Percentiles rank a stretch among this genome's conserved stretches.
These are phyloP conservation scores for Diglossa cyanea DNA, from an alignment of 2,797 vertebrate species.

Conservation along the genomic window DNA sequence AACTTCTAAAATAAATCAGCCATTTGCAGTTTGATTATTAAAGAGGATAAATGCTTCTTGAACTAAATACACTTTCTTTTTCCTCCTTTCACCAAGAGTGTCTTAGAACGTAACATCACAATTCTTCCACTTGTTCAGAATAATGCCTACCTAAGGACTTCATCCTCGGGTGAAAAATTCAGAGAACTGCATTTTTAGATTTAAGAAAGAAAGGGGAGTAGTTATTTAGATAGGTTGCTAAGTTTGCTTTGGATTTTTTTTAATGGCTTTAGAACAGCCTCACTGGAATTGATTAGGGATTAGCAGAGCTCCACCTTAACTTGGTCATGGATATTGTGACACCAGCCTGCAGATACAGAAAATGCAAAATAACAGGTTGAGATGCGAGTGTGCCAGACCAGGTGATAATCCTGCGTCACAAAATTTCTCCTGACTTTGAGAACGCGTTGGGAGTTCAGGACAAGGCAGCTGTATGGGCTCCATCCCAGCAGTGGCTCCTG, in stretches of 20 bases:
- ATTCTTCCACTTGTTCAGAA: not conserved
- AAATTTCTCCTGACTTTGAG: not conserved
- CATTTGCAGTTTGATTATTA: slow-evolving; percentile 32
- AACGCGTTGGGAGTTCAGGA: fast-evolving
- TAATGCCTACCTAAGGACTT: not conserved
- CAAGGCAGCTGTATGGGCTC: too few relatives aligned
- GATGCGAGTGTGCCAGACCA: too few relatives aligned
- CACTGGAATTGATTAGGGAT: not conserved
- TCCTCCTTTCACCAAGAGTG: not conserved
- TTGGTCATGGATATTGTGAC: not conserved
- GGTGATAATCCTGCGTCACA: not conserved
- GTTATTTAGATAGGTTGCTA: not conserved
- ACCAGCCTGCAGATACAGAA: not conserved
- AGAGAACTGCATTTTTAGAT: not conserved
- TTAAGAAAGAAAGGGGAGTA: not conserved
- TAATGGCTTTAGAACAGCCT: not conserved
- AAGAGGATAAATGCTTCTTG: slow-evolving; percentile 30
- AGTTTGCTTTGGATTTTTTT: not conserved
- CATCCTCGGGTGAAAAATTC: not conserved
- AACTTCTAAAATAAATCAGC: slow-evolving; percentile 38
- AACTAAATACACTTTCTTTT: not conserved
- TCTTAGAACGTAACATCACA: not conserved
- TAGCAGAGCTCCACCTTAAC: not conserved
- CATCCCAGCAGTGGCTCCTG: not conserved
- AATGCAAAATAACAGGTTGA: not conserved